These are phyloP conservation scores for Falcaria lacertinaria DNA, from an alignment of 2,888 invertebrate genomes.

Conservation along the genomic window DNA sequence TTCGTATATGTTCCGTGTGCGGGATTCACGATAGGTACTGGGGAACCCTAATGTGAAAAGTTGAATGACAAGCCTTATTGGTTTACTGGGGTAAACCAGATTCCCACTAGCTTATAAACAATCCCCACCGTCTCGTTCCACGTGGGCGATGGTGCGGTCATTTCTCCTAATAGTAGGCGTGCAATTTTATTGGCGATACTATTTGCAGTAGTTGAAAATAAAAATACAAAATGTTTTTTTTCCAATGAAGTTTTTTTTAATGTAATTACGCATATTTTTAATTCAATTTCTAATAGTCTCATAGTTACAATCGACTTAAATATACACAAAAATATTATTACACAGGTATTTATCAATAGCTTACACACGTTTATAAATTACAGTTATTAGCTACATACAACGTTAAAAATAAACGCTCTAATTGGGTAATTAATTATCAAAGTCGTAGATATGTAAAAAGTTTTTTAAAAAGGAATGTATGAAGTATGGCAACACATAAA, in stretches of 20 bases:
- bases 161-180: too few relatives aligned
- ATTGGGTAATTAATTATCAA: neutral
- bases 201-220: neutral
- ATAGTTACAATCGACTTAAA: conserved; percentile 28
- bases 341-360: conserved; percentile 19
- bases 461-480: conserved; percentile 1
- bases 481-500: conserved; percentile 21
- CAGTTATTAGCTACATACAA: conserved; percentile 18
- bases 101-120: too few relatives aligned
- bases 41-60: too few relatives aligned
- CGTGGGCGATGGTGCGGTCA: too few relatives aligned
- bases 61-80: too few relatives aligned
- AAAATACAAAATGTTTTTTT: conserved; percentile 23
- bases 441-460: neutral
- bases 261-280: conserved; percentile 46
- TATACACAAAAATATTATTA: conserved; percentile 39
- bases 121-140: too few relatives aligned
- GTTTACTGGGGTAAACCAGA: too few relatives aligned
- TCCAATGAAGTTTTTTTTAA: conserved; percentile 45
- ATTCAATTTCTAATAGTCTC: conserved; percentile 41
- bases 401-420: neutral
- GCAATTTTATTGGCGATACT: too few relatives aligned
- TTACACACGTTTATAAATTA: conserved; percentile 33
- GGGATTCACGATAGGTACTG: too few relatives aligned
- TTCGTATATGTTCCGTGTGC: too few relatives aligned